Conservation (phyloP, 2,113 vertebrate genomes). For the Nesoenas mayeri region DNA sequence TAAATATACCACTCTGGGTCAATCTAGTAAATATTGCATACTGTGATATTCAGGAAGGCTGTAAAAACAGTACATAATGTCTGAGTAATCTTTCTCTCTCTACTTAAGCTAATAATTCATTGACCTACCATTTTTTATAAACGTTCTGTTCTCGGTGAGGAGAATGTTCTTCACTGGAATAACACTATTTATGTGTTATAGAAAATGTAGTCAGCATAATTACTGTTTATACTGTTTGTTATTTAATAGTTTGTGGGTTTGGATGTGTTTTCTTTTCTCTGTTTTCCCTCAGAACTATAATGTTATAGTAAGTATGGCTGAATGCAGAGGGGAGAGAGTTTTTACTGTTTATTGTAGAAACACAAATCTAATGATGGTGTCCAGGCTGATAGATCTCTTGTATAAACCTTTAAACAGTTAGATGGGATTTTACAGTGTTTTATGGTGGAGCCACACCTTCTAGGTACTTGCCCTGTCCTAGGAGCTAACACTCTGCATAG, state of each 20-base stretch:
- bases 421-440: neutral
- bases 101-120: neutral
- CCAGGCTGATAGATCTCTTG: neutral
- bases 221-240: neutral
- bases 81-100: neutral
- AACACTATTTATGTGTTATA: neutral
- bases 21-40: neutral
- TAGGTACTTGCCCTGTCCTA: neutral
- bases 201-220: neutral
- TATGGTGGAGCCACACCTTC: neutral
- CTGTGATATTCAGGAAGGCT: neutral
- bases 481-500: neutral
- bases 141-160: neutral
- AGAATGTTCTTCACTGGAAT: neutral
- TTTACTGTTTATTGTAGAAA: neutral
- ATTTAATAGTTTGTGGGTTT: neutral
- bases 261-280: neutral
- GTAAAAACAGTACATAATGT: neutral
- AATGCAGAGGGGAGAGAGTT: neutral
- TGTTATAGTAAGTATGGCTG: neutral
- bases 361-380: neutral
- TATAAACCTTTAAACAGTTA: neutral
- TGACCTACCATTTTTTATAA: neutral
- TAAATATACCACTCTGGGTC: neutral
- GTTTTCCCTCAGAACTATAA: neutral